phyloP scores from a whole-genome alignment of 2,797 vertebrate species.

The Cyclopterus lumpus region DNA sequence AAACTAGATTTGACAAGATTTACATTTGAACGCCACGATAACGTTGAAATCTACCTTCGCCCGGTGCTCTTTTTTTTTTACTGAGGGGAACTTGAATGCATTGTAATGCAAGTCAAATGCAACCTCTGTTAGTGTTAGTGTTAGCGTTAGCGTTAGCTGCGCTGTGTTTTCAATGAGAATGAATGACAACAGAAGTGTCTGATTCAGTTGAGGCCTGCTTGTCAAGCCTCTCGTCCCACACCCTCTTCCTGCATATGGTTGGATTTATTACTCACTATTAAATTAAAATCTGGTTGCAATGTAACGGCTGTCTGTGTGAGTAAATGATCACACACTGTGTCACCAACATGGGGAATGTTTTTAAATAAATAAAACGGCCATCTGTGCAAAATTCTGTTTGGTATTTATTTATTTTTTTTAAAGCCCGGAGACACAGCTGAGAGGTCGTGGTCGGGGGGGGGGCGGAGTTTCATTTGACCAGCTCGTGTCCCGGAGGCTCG shows the following conservation, averaged over 20 bases:
- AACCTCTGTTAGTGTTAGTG: too few relatives aligned
- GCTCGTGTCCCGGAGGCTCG: constrained; percentile 16
- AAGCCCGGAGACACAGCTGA: neutral
- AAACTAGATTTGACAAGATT: too few relatives aligned
- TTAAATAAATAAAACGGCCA: constrained; percentile 10
- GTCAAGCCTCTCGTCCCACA: constrained; percentile 56
- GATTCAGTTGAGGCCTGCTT: constrained; percentile 53
- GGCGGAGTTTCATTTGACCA: constrained; percentile 38
- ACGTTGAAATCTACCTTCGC: too few relatives aligned
- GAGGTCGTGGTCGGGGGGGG: neutral
- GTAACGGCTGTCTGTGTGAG: constrained; percentile 17
- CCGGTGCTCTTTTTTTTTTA: too few relatives aligned
- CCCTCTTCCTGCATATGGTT: constrained; percentile 60
- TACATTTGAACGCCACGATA: too few relatives aligned
- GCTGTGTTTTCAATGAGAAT: too few relatives aligned
- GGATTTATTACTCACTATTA: constrained; percentile 38
- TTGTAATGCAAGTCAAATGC: too few relatives aligned
- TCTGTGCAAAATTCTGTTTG: constrained; percentile 3
- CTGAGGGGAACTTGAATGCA: too few relatives aligned
- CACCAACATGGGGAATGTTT: neutral
- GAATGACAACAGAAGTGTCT: too few relatives aligned
- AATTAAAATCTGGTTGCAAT: constrained; percentile 44
- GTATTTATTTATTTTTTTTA: too few relatives aligned
- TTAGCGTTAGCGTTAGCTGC: too few relatives aligned
- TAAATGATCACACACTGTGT: constrained; percentile 5